Percentiles rank a stretch among this genome's conserved stretches.
phyloP scores from a whole-genome alignment of 2,888 invertebrate species.

The Sipunculus nudus region DNA sequence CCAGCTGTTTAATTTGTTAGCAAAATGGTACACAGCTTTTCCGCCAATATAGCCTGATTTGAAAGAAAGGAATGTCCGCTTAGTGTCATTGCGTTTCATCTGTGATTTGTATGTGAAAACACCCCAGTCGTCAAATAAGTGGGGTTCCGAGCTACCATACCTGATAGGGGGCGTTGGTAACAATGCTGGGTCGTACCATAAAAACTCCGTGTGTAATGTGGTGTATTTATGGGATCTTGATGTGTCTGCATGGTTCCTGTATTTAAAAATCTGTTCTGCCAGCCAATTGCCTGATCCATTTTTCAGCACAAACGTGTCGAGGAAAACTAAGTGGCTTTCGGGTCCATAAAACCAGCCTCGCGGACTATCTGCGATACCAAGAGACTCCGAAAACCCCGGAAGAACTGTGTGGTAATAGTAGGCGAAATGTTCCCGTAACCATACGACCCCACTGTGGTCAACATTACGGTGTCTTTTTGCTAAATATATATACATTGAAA shows the following conservation, averaged over 20 bases:
- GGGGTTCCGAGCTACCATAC: too few species aligned
- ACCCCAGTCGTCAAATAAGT: conserved; percentile 24
- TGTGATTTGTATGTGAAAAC: conserved; percentile 11
- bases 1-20: too few species aligned
- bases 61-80: conserved; percentile 12
- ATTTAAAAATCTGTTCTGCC: conserved; percentile 15
- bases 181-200: conserved; percentile 17
- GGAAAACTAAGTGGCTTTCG: conserved; percentile 22
- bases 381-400: conserved; percentile 11
- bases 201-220: conserved; percentile 22
- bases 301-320: conserved; percentile 13
- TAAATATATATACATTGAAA: conserved; percentile 12
- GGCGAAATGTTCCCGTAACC: conserved; percentile 18
- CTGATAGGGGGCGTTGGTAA: conserved; percentile 6
- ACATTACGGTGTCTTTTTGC: conserved; percentile 7
- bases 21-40: background rate
- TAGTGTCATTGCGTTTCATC: background rate
- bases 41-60: conserved; percentile 13
- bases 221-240: conserved; percentile 16
- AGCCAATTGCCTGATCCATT: conserved; percentile 19
- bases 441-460: conserved; percentile 8
- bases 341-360: conserved; percentile 21
- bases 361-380: conserved; percentile 15
- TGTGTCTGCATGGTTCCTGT: too few species aligned
- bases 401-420: conserved; percentile 18